These are phyloP conservation scores for Drosophila kuntzei DNA, from an alignment of 2,888 invertebrate genomes.

Conservation along the genomic window DNA sequence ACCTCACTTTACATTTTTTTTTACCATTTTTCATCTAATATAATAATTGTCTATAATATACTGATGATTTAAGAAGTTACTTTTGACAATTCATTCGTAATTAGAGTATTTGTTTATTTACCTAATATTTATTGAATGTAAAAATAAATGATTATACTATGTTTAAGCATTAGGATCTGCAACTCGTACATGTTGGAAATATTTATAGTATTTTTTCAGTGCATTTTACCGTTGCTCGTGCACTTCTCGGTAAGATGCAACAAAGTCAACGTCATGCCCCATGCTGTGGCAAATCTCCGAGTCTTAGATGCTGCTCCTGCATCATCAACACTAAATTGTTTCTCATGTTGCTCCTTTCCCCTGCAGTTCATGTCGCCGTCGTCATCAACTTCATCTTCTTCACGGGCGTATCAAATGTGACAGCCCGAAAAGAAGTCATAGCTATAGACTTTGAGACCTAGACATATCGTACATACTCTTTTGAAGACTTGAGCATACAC, in stretches of 20 bases:
- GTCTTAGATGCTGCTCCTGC: constrained; percentile 57
- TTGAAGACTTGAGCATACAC: constrained; percentile 57
- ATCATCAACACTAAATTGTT: constrained; percentile 55
- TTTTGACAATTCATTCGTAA: too few species aligned
- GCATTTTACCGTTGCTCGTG: constrained; percentile 10
- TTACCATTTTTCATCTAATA: background rate
- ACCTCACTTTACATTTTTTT: background rate
- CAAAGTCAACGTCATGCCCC: constrained; percentile 55
- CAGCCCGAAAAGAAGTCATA: constrained; percentile 65
- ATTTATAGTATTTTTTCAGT: constrained; percentile 29
- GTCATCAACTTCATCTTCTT: constrained; percentile 34
- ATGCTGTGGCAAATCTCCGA: constrained; percentile 52
- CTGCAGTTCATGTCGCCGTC: constrained; percentile 30
- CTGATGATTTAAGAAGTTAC: too few species aligned
- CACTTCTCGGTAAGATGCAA: constrained; percentile 36
- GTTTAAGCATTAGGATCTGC: background rate
- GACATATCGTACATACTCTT: constrained; percentile 37
- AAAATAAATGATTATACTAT: too few species aligned
- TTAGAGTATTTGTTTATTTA: too few species aligned
- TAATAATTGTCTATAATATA: too few species aligned
- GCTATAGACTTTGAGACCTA: constrained; percentile 56
- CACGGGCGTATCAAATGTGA: constrained; percentile 74
- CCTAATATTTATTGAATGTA: too few species aligned
- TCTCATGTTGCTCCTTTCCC: constrained; percentile 45
- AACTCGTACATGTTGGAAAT: background rate